Conservation (phyloP, 2,888 invertebrate genomes). For the Drosophila differens region DNA sequence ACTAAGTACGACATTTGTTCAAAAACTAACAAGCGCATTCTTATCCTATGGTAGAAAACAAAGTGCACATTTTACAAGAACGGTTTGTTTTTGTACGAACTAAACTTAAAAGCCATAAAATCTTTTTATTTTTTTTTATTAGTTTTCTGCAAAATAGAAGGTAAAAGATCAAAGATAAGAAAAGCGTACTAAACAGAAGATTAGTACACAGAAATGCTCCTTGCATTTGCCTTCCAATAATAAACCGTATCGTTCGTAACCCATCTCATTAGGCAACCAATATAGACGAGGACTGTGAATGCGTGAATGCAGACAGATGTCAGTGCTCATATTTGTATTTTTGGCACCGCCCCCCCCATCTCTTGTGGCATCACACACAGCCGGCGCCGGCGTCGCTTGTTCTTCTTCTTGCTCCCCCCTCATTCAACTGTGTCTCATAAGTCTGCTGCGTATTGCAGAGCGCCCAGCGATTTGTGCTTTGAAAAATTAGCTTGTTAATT, state of each 20-base stretch:
- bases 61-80: not conserved
- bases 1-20: not conserved
- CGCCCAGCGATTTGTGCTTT: conserved; percentile 72
- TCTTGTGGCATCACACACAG: conserved; percentile 18
- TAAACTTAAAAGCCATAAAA: not conserved
- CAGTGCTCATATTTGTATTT: conserved; percentile 47
- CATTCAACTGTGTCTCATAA: not conserved
- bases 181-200: conserved; percentile 14
- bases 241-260: conserved; percentile 55
- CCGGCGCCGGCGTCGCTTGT: not conserved
- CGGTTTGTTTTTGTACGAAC: not conserved
- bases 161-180: conserved; percentile 20
- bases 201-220: not conserved
- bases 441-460: conserved; percentile 21
- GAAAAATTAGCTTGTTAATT: conserved; percentile 82
- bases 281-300: conserved; percentile 28
- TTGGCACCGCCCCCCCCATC: conserved; percentile 33
- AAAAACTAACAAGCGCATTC: not conserved
- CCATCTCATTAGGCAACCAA: conserved; percentile 58
- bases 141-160: not conserved
- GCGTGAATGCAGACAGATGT: conserved; percentile 49
- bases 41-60: not conserved
- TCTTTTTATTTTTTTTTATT: not conserved
- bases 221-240: conserved; percentile 30
- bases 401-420: not conserved